Percentiles rank a stretch among this genome's conserved stretches.
These are phyloP conservation scores for Hesperia comma DNA, from an alignment of 2,888 invertebrate genomes.

Conservation along the genomic window DNA sequence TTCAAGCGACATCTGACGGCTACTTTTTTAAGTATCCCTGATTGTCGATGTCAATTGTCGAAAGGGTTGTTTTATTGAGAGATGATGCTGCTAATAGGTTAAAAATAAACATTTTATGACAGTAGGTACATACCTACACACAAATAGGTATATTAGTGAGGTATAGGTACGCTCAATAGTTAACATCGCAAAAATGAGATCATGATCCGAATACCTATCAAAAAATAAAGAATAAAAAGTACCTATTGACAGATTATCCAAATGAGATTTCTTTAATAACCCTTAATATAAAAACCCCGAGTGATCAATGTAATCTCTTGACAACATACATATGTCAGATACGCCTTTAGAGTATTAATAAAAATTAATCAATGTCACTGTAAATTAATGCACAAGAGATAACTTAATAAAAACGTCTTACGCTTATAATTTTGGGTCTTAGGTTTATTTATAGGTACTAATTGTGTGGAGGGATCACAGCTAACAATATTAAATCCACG, in stretches of 20 bases:
- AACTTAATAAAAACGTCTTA: conserved; percentile 21
- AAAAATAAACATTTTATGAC: too few species aligned
- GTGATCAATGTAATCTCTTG: conserved; percentile 32
- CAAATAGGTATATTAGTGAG: too few species aligned
- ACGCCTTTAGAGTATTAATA: conserved; percentile 25
- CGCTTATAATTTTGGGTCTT: conserved; percentile 4
- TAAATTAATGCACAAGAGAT: conserved; percentile 30
- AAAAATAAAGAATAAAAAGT: neutral
- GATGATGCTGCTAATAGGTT: too few species aligned
- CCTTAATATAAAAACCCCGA: conserved; percentile 18
- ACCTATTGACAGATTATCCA: too few species aligned
- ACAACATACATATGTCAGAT: conserved; percentile 33
- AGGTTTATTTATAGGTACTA: neutral
- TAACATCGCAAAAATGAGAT: neutral
- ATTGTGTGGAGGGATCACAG: too few species aligned
- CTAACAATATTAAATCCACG: too few species aligned
- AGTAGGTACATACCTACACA: too few species aligned
- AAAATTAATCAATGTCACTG: conserved; percentile 31
- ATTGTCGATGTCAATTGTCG: too few species aligned
- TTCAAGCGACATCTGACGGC: too few species aligned
- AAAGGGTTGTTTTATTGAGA: too few species aligned
- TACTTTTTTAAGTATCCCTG: too few species aligned
- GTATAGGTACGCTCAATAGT: too few species aligned
- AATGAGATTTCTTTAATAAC: conserved; percentile 7
- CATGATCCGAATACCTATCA: neutral